Percentiles rank a stretch among this genome's conserved stretches.
phyloP scores from a whole-genome alignment of 2,113 vertebrate genomes.

The Callipepla squamata region DNA sequence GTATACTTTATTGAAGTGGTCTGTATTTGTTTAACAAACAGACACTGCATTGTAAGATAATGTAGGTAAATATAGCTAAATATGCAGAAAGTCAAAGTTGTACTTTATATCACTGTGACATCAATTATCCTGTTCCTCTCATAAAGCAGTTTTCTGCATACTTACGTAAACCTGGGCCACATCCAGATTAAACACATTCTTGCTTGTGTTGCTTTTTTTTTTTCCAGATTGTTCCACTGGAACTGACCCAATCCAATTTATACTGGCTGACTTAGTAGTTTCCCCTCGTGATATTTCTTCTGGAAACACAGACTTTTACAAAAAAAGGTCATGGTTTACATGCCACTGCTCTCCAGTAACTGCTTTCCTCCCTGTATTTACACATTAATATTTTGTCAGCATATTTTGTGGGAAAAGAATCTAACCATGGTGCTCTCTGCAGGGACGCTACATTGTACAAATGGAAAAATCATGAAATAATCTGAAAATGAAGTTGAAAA shows the following conservation, averaged over 20 bases:
- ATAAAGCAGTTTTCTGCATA: slow-evolving; percentile 24
- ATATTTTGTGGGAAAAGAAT: not conserved
- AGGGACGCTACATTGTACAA: not conserved
- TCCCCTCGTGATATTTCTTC: slow-evolving; percentile 16
- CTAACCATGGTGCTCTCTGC: not conserved
- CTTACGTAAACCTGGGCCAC: not conserved
- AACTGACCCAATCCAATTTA: not conserved
- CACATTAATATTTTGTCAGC: not conserved
- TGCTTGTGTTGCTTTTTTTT: not conserved
- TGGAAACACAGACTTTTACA: not conserved
- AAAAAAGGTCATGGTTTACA: not conserved
- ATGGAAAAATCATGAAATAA: not conserved
- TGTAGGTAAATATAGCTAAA: not conserved
- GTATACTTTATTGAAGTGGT: not conserved
- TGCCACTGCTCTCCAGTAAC: not conserved
- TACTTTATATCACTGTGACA: slow-evolving; percentile 2
- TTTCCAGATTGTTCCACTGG: not conserved
- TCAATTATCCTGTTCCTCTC: not conserved
- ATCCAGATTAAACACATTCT: slow-evolving; percentile 45
- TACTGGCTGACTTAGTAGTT: not conserved
- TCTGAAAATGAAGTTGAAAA: not conserved
- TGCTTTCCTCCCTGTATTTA: not conserved
- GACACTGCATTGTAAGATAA: not conserved
- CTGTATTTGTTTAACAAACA: not conserved
- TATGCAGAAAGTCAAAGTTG: slow-evolving; percentile 26